Base-by-base conservation (phyloP, 2,797 vertebrate genomes). In the Hippocampus kuda region DNA sequence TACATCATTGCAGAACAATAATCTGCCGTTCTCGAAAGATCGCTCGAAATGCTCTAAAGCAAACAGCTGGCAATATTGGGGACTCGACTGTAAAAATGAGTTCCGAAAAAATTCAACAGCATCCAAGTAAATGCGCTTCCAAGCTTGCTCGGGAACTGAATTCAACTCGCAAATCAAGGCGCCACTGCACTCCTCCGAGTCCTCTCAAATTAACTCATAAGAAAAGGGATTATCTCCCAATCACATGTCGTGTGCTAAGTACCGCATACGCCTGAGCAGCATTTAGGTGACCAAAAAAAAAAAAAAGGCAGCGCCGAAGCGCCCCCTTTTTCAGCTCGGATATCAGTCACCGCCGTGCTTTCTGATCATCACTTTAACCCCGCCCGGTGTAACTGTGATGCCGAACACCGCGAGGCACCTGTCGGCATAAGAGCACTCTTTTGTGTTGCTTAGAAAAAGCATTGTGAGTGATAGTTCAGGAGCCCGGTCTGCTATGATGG, bases 401-500 rank as follows among this genome's bases (percentile, higher is more conserved):
- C 72, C 81, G 74, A 83, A 71, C 75, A 74, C 74, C 81, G 79
- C 34, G 7, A 38, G 34, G 72, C 79, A 88, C 75, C 88, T 87
- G 77, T 90, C 83, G 84, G 86, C 79, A 72, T 83, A 88, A 86
- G 85, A 78, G 69, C 73, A 77, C 79, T 82, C 88, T 84, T 79
- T 62, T 69, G 42, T 59, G 34, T 59, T 59, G 26, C 42, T 48
- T 34, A 4, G 87, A 89, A 91, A 92, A 88, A 89, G 86, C 81
- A 86, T 89, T 89, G 72, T 64, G 85, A 89, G 86, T 70, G 84
- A 83, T 86, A 89, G 91, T 90, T 93, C 90, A 91, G 92, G 90
- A 91, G 89, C 86, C 84, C 73, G 90, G 79, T 88, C 88, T 90
- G 90, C 83, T 88, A 88, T 94, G 94, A 96, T 94, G 94, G 91